These are phyloP conservation scores for Sinotaia quadrata DNA, from an alignment of 2,888 invertebrate genomes.

Conservation along the genomic window DNA sequence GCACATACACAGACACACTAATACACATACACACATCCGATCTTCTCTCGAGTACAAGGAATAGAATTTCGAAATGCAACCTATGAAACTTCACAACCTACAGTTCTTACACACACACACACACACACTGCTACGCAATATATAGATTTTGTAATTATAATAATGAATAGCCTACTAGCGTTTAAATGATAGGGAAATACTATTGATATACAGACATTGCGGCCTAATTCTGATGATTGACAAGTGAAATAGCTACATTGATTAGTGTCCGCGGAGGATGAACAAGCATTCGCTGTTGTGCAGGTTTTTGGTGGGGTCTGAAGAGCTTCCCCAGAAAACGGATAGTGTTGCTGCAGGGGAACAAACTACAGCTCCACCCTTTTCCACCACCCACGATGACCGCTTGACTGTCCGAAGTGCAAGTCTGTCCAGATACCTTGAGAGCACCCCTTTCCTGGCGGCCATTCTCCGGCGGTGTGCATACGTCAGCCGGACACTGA, in stretches of 20 bases:
- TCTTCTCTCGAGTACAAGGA: too few species aligned
- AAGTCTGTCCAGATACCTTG: not conserved
- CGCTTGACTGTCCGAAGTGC: not conserved
- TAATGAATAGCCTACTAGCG: too few species aligned
- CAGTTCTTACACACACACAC: too few species aligned
- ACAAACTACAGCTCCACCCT: not conserved
- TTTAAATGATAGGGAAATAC: too few species aligned
- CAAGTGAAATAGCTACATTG: too few species aligned
- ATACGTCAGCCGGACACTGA: not conserved
- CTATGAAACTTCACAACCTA: too few species aligned
- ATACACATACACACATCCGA: slow-evolving; percentile 1
- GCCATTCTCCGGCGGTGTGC: not conserved
- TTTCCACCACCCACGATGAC: not conserved
- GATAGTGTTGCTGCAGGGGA: not conserved
- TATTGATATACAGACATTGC: too few species aligned
- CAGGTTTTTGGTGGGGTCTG: slow-evolving; percentile 23
- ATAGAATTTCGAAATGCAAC: too few species aligned
- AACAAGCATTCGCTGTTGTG: not conserved
- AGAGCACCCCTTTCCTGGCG: not conserved
- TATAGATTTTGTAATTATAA: too few species aligned
- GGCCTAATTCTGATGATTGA: too few species aligned
- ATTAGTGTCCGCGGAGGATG: too few species aligned
- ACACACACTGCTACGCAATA: too few species aligned
- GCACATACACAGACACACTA: slow-evolving; percentile 1
- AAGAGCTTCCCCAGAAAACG: slow-evolving; percentile 8